A percentile compares a stretch with the other conserved stretches of the same genome.
Evolutionary conservation across 2,888 invertebrate genomes (phyloP).

Genomic region (Caenorhabditis macrosperma): DNA sequence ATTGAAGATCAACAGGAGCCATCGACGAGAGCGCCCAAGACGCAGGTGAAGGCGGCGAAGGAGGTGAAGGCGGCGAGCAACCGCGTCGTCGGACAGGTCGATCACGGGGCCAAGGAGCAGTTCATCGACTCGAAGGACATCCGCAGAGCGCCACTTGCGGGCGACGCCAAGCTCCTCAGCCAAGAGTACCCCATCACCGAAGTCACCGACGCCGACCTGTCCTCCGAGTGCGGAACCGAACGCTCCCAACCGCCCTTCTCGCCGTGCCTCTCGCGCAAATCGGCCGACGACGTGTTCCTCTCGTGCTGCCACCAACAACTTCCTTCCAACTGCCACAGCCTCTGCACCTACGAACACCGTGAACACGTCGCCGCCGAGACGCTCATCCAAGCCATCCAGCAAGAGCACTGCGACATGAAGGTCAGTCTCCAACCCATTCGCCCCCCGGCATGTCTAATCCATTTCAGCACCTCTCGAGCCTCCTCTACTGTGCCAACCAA

Average conservation of each 20-base stretch:
- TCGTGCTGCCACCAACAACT: conserved; percentile 77
- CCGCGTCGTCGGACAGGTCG: conserved; percentile 45
- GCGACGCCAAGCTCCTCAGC: conserved; percentile 72
- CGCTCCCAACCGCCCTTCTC: conserved; percentile 74
- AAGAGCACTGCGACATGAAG: conserved; percentile 69
- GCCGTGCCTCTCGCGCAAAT: conserved; percentile 75
- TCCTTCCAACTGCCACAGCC: conserved; percentile 75
- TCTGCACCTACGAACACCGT: conserved; percentile 78
- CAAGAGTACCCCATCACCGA: conserved; percentile 75
- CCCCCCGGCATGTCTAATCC: not conserved
- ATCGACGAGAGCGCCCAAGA: conserved; percentile 21
- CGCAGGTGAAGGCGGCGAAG: conserved; percentile 1
- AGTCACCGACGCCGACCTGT: conserved; percentile 74
- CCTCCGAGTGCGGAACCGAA: conserved; percentile 76
- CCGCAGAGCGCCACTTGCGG: conserved; percentile 54
- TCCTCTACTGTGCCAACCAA: conserved; percentile 79
- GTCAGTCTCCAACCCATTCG: conserved; percentile 1
- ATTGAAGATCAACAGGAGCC: conserved; percentile 53
- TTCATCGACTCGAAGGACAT: conserved; percentile 61
- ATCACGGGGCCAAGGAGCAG: conserved; percentile 49
- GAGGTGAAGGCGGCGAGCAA: not conserved
- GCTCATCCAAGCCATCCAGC: conserved; percentile 74
- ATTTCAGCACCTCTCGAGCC: conserved; percentile 67
- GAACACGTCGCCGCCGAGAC: conserved; percentile 77
- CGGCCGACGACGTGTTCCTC: conserved; percentile 77